Evolutionary conservation across 2,113 vertebrate genomes (phyloP).

Genomic region (Oreochromis aureus): DNA sequence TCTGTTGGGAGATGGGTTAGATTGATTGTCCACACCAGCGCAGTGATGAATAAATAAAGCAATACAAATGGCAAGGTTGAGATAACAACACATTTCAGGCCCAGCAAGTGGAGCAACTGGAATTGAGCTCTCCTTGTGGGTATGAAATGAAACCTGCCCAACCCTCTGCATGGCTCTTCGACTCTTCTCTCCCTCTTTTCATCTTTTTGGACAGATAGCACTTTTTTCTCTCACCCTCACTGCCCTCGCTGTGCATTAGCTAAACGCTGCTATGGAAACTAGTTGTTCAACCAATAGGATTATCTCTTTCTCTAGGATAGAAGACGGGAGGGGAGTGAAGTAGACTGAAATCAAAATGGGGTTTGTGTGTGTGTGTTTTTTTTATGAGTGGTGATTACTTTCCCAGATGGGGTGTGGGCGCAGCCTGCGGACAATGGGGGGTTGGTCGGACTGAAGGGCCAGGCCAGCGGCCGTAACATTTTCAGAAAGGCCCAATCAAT

Average conservation of each 20-base stretch:
- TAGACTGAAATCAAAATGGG: conserved; percentile 61
- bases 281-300: conserved; percentile 51
- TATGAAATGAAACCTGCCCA: conserved; percentile 12
- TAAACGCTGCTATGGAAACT: conserved; percentile 68
- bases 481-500: conserved; percentile 86
- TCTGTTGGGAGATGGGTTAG: conserved; percentile 37
- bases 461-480: conserved; percentile 74
- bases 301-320: conserved; percentile 28
- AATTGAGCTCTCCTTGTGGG: conserved; percentile 11
- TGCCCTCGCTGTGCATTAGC: conserved; percentile 47
- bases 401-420: conserved; percentile 69
- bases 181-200: conserved; percentile 26
- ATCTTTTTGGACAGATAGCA: conserved; percentile 50
- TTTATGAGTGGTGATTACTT: conserved; percentile 75
- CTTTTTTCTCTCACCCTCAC: conserved; percentile 34
- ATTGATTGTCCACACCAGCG: conserved; percentile 51
- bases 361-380: conserved; percentile 45
- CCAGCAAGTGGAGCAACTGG: neutral
- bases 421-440: conserved; percentile 34
- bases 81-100: conserved; percentile 35
- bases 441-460: conserved; percentile 67
- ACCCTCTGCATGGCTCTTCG: neutral
- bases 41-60: conserved; percentile 60
- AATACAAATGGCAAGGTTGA: conserved; percentile 47
- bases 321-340: conserved; percentile 20